phyloP scores from a whole-genome alignment of 2,888 invertebrate genomes.

The Eremobia ochroleuca region DNA sequence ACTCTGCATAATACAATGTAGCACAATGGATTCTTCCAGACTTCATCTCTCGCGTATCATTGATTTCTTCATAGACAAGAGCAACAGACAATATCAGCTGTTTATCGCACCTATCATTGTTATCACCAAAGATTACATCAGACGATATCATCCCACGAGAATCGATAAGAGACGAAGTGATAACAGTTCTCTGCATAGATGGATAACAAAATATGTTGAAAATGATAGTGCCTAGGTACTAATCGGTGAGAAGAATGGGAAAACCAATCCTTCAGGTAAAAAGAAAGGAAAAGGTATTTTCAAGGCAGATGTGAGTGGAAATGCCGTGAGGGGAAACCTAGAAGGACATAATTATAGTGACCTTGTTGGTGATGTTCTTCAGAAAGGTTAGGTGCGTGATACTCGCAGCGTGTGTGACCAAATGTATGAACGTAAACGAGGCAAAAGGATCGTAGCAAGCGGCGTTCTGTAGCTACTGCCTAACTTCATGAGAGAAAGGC shows the following conservation, averaged over 20 bases:
- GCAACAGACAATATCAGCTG: conserved; percentile 31
- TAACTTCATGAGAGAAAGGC: too few species aligned
- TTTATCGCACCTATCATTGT: conserved; percentile 42
- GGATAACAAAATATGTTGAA: conserved; percentile 2
- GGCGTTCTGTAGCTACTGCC: too few species aligned
- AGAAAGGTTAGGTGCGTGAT: too few species aligned
- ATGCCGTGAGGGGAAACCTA: too few species aligned
- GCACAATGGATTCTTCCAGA: conserved; percentile 30
- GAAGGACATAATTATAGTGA: too few species aligned
- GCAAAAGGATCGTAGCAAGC: too few species aligned
- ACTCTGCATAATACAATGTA: neutral
- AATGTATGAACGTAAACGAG: too few species aligned
- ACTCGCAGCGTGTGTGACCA: too few species aligned
- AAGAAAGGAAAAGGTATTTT: neutral
- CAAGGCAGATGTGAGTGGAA: too few species aligned
- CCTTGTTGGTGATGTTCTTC: too few species aligned
- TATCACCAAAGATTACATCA: conserved; percentile 45
- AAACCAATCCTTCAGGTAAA: neutral
- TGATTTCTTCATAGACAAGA: conserved; percentile 18
- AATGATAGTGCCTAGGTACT: neutral
- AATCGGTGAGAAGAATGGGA: neutral
- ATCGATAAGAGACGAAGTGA: conserved; percentile 42
- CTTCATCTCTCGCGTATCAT: conserved; percentile 14
- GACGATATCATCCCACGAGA: conserved; percentile 25
- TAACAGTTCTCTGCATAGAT: conserved; percentile 2